Evolutionary conservation across 1,140 invertebrate genomes (phyloP).

Genomic region (Liolophura sinensis): DNA sequence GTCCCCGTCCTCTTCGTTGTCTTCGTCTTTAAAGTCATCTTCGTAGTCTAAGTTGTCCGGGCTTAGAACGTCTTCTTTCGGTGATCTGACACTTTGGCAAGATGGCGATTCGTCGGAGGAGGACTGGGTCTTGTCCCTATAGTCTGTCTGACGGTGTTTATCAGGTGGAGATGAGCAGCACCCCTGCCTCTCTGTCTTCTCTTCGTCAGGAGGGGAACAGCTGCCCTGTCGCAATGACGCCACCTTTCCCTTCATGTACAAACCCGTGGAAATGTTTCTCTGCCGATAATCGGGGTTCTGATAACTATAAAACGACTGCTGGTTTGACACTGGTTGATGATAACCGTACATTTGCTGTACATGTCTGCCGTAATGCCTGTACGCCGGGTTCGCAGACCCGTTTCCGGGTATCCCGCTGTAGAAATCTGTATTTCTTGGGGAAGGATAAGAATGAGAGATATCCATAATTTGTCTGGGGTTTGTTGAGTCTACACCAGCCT

Average conservation of each 20-base stretch:
- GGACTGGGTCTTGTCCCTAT: slow-evolving; percentile 21
- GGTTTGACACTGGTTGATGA: neutral
- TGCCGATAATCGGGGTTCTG: slow-evolving; percentile 11
- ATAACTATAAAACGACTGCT: slow-evolving; percentile 10
- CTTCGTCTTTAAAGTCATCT: slow-evolving; percentile 19
- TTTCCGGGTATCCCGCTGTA: slow-evolving; percentile 17
- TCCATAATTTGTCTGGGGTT: slow-evolving; percentile 43
- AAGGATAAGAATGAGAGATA: slow-evolving; percentile 41
- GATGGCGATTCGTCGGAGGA: slow-evolving; percentile 18
- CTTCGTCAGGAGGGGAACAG: neutral
- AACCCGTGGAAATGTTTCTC: slow-evolving; percentile 20
- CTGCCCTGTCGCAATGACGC: neutral
- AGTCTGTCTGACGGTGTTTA: slow-evolving; percentile 2
- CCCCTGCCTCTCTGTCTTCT: neutral
- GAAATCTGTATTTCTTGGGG: slow-evolving; percentile 23
- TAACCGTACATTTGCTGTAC: slow-evolving; percentile 16
- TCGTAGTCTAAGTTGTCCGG: slow-evolving; percentile 10
- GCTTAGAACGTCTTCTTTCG: slow-evolving; percentile 27
- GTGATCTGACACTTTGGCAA: slow-evolving; percentile 15
- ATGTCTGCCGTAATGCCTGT: slow-evolving; percentile 16
- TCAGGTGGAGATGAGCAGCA: slow-evolving; percentile 6
- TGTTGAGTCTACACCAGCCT: slow-evolving; percentile 26
- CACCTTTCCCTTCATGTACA: neutral
- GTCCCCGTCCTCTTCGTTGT: slow-evolving; percentile 31
- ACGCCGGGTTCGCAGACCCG: slow-evolving; percentile 17